Base-by-base conservation (phyloP, 2,888 invertebrate species). In the Chymomyza procnemis region DNA sequence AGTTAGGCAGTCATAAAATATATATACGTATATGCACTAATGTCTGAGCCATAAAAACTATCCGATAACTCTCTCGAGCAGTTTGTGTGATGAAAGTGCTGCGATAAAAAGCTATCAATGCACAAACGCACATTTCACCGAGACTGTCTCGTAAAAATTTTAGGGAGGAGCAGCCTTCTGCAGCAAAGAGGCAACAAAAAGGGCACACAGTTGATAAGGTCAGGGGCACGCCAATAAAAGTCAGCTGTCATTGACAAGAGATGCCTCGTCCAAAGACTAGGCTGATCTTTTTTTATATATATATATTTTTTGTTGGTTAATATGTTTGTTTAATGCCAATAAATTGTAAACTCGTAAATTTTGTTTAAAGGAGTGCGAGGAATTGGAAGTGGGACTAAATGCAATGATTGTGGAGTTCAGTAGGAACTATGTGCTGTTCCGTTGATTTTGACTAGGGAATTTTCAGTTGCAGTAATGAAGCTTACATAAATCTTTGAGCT, bases 41-140 rank as follows among this genome's bases (percentile, higher is more conserved):
- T 26, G 26, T 26, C 26, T 4, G 26, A 1, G 26, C 6, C 26
- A 71, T 74, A 64, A 74, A 61, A 48, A 66, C 34, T 19, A 14
- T 14, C 47, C 8, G 21, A 47, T 47, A 72, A 73, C 64, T 26
- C 22, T 22, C 26, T 26, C 26, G 26, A 26, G 58, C 66, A 30
- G 34, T 18, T 18, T 21, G 48, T 4, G 26, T 47, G 76, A 77
- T 75, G 76, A 79, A 79, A 79, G 83, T 85, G 82, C 69, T 66
- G 75, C 72, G 85, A 85, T 85, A 85, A 82, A 85, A 83, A 80
- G 82, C 82, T 82, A 80, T 85, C 82, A 82, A 75, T 85, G 8
- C 8, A 77, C 68, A 22, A 82, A 75, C 83, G 8, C 8, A 77
- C 68, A 22, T 46, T 54, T 64, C 59, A 69, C 69, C 69, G 68